These are phyloP conservation scores for Malachius bipustulatus DNA, from an alignment of 2,888 invertebrate species.

Conservation along the genomic window DNA sequence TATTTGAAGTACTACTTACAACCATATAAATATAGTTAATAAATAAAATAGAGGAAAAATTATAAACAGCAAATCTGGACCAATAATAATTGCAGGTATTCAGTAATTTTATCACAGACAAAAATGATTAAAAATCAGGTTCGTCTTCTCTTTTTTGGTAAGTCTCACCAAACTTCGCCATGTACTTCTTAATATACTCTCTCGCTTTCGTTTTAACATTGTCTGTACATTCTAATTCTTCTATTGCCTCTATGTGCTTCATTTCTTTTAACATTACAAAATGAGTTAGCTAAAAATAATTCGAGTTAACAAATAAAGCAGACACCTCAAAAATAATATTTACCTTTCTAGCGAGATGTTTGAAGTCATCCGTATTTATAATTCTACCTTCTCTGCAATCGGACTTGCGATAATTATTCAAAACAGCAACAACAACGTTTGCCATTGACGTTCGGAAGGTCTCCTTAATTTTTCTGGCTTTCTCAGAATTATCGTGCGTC, in stretches of 20 bases:
- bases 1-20: too few species aligned
- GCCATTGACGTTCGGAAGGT: slow-evolving; percentile 70
- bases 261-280: slow-evolving; percentile 91
- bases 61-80: too few species aligned
- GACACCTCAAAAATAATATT: background rate
- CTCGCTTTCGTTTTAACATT: slow-evolving; percentile 90
- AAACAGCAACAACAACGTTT: slow-evolving; percentile 70
- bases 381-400: slow-evolving; percentile 79
- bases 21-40: too few species aligned
- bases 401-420: slow-evolving; percentile 78
- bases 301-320: background rate
- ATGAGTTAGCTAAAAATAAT: slow-evolving; percentile 68
- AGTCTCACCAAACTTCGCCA: slow-evolving; percentile 82
- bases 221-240: slow-evolving; percentile 76
- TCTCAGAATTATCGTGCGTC: slow-evolving; percentile 37
- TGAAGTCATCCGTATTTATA: slow-evolving; percentile 82
- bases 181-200: slow-evolving; percentile 91
- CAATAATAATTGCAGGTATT: too few species aligned
- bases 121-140: slow-evolving; percentile 23
- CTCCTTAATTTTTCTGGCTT: slow-evolving; percentile 68
- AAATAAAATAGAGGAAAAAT: too few species aligned
- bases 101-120: slow-evolving; percentile 19
- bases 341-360: slow-evolving; percentile 87
- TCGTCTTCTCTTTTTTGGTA: slow-evolving; percentile 62
- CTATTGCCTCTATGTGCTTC: slow-evolving; percentile 78